Evolutionary conservation across 1,140 invertebrate genomes (phyloP).

Genomic region (Maconellicoccus hirsutus): DNA sequence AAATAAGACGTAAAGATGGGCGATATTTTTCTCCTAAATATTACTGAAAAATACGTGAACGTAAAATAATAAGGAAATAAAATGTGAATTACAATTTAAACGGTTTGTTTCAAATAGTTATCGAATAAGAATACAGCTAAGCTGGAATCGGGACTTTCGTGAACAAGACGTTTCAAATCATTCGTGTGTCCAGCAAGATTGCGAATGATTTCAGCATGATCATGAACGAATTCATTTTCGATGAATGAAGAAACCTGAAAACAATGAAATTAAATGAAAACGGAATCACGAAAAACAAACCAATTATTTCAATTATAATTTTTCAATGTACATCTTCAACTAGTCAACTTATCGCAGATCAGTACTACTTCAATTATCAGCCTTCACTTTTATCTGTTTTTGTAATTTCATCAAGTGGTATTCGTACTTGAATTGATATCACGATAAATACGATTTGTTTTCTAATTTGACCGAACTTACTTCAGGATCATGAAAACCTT

Average conservation of each 20-base stretch:
- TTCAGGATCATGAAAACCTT: slow-evolving; percentile 49
- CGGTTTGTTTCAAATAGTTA: slow-evolving; percentile 55
- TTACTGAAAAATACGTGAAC: background rate
- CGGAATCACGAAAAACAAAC: slow-evolving; percentile 25
- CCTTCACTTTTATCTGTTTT: no score
- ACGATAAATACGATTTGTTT: no score
- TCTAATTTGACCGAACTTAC: no score
- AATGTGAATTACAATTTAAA: slow-evolving; percentile 5
- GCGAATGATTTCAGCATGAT: slow-evolving; percentile 52
- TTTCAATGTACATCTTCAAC: no score
- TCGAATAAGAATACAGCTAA: slow-evolving; percentile 60
- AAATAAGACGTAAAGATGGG: no score
- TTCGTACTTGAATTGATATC: no score
- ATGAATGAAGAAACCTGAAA: slow-evolving; percentile 51
- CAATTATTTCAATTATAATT: no score
- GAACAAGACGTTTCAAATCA: slow-evolving; percentile 54
- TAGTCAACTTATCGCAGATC: no score
- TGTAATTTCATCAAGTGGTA: no score
- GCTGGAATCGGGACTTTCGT: slow-evolving; percentile 41
- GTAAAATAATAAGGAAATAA: background rate
- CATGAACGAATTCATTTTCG: slow-evolving; percentile 58
- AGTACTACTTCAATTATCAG: no score
- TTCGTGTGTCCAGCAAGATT: slow-evolving; percentile 54
- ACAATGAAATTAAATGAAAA: background rate
- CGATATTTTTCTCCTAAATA: background rate